A percentile compares a stretch with the other conserved stretches of the same genome.
Conservation (phyloP, 2,797 vertebrate species). For the Ispidina lecontei region DNA sequence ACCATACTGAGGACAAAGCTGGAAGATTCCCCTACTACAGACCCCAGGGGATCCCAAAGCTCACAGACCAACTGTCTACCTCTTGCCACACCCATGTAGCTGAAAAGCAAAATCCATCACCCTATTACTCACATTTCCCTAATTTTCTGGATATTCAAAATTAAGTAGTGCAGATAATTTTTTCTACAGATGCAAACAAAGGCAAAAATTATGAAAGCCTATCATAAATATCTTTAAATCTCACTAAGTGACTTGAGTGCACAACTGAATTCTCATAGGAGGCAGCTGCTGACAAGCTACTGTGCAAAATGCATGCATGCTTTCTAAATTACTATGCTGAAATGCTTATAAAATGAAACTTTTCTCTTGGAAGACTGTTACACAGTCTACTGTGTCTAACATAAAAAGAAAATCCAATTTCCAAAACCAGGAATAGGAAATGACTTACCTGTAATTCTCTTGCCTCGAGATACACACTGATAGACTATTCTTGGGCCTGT, state of each 20-base stretch:
- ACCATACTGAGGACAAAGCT: not conserved
- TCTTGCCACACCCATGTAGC: no score
- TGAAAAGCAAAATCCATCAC: no score
- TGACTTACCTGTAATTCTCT: slow-evolving; percentile 29
- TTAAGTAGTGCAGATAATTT: not conserved
- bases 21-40: no score
- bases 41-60: no score
- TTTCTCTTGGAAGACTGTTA: not conserved
- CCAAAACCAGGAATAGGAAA: slow-evolving; percentile 24
- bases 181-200: not conserved
- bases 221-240: not conserved
- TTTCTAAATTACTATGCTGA: not conserved
- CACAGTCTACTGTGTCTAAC: not conserved
- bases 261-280: not conserved
- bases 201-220: not conserved
- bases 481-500: slow-evolving; percentile 11
- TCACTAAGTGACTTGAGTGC: not conserved
- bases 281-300: not conserved
- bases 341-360: not conserved
- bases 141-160: not conserved
- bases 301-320: not conserved
- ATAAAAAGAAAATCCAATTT: slow-evolving; percentile 47
- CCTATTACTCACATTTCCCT: no score
- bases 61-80: no score
- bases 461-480: not conserved